phyloP scores from a whole-genome alignment of 2,888 invertebrate species.

The Anarsia innoxiella region DNA sequence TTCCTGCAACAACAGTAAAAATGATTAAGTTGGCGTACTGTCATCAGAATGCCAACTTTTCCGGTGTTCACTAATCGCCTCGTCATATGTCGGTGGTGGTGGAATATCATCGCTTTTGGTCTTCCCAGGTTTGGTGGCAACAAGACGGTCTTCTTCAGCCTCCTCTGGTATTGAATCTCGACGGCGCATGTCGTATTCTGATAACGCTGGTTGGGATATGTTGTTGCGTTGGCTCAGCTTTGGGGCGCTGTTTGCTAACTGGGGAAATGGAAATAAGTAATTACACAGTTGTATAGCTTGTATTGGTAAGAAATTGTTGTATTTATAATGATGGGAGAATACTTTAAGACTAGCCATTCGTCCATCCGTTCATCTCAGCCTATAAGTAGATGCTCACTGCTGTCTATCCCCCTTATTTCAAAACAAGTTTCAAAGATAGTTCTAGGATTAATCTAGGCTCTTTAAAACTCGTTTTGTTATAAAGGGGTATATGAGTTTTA shows the following conservation, averaged over 20 bases:
- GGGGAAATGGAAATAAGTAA: conserved; percentile 12
- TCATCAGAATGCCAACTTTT: conserved; percentile 73
- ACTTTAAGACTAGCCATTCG: too few relatives aligned
- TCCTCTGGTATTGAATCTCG: conserved; percentile 80
- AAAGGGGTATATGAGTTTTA: too few relatives aligned
- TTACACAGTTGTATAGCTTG: too few relatives aligned
- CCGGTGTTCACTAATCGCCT: conserved; percentile 56
- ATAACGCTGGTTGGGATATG: conserved; percentile 76
- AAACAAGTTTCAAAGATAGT: too few relatives aligned
- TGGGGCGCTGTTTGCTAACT: conserved; percentile 78
- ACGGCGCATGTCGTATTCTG: conserved; percentile 73
- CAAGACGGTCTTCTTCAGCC: conserved; percentile 61
- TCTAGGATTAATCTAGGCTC: too few relatives aligned
- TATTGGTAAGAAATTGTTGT: too few relatives aligned
- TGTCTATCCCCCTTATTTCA: too few relatives aligned
- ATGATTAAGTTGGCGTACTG: conserved; percentile 64
- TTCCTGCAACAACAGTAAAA: too few relatives aligned
- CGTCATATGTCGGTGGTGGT: conserved; percentile 59
- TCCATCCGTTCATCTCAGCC: too few relatives aligned
- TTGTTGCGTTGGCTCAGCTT: conserved; percentile 76
- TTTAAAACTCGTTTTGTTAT: too few relatives aligned
- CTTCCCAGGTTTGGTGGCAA: conserved; percentile 37
- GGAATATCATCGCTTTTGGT: conserved; percentile 55
- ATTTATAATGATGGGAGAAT: too few relatives aligned
- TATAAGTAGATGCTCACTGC: too few relatives aligned